These are phyloP conservation scores for Helleia helle DNA, from an alignment of 2,888 invertebrate species.

Conservation along the genomic window DNA sequence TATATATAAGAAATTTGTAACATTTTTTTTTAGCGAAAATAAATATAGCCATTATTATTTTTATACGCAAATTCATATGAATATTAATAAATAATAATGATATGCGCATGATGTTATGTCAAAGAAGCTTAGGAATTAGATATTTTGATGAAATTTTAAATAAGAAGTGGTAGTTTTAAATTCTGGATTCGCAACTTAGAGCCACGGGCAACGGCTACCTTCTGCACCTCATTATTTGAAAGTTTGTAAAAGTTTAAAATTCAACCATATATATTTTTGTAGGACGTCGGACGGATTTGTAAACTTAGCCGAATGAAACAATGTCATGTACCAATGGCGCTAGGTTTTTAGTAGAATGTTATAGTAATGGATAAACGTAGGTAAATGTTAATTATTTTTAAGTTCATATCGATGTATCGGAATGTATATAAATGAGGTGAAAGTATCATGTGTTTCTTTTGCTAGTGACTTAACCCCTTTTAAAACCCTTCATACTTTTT, in stretches of 20 bases:
- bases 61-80: slow-evolving; percentile 5
- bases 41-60: neutral
- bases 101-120: no score
- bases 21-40: slow-evolving; percentile 1
- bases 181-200: no score
- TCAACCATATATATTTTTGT: no score
- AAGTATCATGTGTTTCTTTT: slow-evolving; percentile 28
- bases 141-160: no score
- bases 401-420: slow-evolving; percentile 47
- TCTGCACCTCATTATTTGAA: no score
- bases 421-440: slow-evolving; percentile 63
- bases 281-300: slow-evolving; percentile 10
- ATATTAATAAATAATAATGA: no score
- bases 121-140: no score
- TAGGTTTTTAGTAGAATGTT: slow-evolving; percentile 32
- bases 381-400: slow-evolving; percentile 68
- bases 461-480: no score
- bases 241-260: no score
- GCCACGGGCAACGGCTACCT: no score
- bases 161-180: no score
- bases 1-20: slow-evolving; percentile 1
- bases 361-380: slow-evolving; percentile 46
- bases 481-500: no score
- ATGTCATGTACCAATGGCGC: neutral
- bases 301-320: neutral